Conservation (phyloP, 2,113 vertebrate genomes). For the Leucosticte australis region DNA sequence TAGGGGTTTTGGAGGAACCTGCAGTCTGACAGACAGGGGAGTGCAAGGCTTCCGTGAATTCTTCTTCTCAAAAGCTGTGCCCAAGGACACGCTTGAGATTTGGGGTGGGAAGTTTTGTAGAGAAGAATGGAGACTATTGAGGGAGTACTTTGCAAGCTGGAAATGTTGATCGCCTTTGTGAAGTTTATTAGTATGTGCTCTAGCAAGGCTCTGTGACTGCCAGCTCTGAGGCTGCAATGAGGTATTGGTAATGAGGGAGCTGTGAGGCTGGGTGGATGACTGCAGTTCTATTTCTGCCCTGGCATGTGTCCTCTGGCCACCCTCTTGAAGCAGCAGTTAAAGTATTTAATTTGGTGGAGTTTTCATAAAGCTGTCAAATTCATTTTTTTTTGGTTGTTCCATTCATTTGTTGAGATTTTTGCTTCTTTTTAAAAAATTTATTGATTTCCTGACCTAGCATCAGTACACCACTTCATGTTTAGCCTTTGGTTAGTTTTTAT, state of each 20-base stretch:
- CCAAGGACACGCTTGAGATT: neutral
- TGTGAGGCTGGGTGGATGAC: neutral
- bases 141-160: neutral
- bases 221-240: neutral
- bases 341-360: neutral
- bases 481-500: neutral
- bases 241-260: neutral
- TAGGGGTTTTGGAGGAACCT: neutral
- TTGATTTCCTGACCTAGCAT: neutral
- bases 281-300: neutral
- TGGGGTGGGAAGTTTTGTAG: neutral
- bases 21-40: neutral
- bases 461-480: neutral
- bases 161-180: neutral
- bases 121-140: neutral
- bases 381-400: fast-evolving
- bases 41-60: neutral
- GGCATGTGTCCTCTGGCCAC: neutral
- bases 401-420: neutral
- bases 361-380: neutral
- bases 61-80: neutral
- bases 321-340: neutral
- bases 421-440: neutral
- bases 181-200: neutral
- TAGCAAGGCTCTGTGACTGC: neutral